These are phyloP conservation scores for Aproaerema taeniolella DNA, from an alignment of 2,888 invertebrate species.

Conservation along the genomic window DNA sequence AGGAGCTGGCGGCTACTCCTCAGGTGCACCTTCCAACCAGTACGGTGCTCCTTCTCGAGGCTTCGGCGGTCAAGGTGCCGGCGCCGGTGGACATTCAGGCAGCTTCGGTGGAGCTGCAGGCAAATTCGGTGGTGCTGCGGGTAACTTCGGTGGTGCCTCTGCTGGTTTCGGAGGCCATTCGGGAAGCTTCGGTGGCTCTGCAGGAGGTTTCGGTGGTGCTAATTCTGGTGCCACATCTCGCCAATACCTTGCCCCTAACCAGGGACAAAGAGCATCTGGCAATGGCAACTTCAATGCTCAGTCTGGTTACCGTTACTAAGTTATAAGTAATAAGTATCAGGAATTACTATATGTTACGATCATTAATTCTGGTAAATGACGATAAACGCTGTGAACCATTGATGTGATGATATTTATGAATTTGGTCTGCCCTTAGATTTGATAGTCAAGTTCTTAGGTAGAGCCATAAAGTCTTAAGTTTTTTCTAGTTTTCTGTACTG, in stretches of 20 bases:
- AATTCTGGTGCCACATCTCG: conserved; percentile 43
- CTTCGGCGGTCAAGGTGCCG: conserved; percentile 29
- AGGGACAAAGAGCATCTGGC: conserved; percentile 53
- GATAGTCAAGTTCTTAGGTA: neutral
- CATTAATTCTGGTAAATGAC: neutral
- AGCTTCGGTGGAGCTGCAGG: conserved; percentile 22
- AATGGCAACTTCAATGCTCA: conserved; percentile 67
- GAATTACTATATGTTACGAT: no score
- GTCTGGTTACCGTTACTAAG: conserved; percentile 64
- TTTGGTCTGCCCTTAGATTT: neutral
- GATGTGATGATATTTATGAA: conserved; percentile 26
- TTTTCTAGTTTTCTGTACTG: neutral
- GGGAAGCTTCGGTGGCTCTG: conserved; percentile 15
- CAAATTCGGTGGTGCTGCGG: conserved; percentile 22
- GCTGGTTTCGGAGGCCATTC: conserved; percentile 14
- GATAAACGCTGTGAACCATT: conserved; percentile 28
- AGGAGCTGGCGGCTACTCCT: conserved; percentile 26
- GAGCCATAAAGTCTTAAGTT: neutral
- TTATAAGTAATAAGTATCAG: neutral
- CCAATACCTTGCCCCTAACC: conserved; percentile 63
- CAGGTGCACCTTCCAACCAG: conserved; percentile 26
- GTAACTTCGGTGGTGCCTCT: conserved; percentile 20
- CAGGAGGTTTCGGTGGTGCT: conserved; percentile 13
- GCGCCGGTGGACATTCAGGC: conserved; percentile 22
- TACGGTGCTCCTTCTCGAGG: conserved; percentile 25